Evolutionary conservation across 2,113 vertebrate genomes (phyloP), one percentile per base, ranked within the genome.

Genomic region (Bos javanicus): DNA sequence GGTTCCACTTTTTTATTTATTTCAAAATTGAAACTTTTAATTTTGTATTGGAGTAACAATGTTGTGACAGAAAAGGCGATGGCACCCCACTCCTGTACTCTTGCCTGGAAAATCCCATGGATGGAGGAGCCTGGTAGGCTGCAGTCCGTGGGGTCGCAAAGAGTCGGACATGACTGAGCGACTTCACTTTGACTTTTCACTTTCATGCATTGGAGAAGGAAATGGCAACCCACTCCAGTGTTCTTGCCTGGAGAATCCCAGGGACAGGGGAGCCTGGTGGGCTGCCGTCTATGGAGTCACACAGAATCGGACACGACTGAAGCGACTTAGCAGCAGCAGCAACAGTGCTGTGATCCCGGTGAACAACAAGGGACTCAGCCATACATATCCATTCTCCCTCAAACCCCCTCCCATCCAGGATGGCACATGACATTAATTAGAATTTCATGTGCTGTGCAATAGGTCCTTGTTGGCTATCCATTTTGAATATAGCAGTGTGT

Each of bases 101-200:
- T 9, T 48, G 11, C 60, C 60, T 62, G 60, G 60, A 30, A 15
- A 62, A 30, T 62, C 60, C 28, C 13, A 62, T 62, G 60, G 28
- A 7, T 6, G 0, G 60, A 30, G 28, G 60, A 62, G 13, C 60
- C 60, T 30, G 60, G 6, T 60, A 0, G 26, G 28, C 28, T 62
- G 28, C 12, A 62, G 59, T 62, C 59, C 28, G 15, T 62, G 28
- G 59, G 59, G 13, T 62, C 12, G 2, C 2, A 0, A 62, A 14
- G 26, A 60, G 28, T 60, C 5, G 0, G 26, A 13, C 28, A 15
- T 0, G 28, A 60, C 25, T 60, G 59, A 60, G 25, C 2, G 0
- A 15, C 28, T 60, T 60, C 28, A 60, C 59, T 30, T 30, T 30
- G 28, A 60, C 28, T 14, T 30, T 6, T 60, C 59, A 60, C 59